Evolutionary conservation across 2,888 invertebrate genomes (phyloP), one percentile per base, ranked within the genome.

Genomic region (Torymus auratus): DNA sequence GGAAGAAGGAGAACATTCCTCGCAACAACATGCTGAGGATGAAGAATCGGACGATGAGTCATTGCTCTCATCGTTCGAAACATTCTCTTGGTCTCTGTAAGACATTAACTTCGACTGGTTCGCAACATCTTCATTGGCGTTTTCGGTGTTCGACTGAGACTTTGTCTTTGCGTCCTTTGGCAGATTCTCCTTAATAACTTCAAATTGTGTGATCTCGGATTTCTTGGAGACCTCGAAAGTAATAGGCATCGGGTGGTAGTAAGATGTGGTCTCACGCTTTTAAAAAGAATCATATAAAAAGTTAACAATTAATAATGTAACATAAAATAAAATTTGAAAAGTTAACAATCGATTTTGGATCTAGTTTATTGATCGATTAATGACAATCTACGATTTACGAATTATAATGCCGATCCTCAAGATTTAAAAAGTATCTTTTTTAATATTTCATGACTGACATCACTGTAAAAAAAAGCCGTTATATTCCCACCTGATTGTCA

Each of bases 161-260:
- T 41, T 73, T 41, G 4, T 0, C 2, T 50, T 68, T 1, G 60
- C 15, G 11, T 56, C 12, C 14, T 79, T 82, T 0, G 50, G 23
- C 15, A 82, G n/a, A 72, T 74, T 71, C 55, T 82, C 82, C 20
- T 82, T 80, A 0, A 80, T 64, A 13, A 82, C 82, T 65, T 82
- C 78, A 56, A 82, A 82, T 52, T 82, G 73, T 0, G 78, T 80
- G 13, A 82, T 77, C 61, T 80, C 82, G 2, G 67, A 55, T 41
- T 74, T 67, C 17, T 71, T 75, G 0, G 71, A 55, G 11, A 13
- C 0, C 13, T 80, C 53, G n/a, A 77, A 61, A 4, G 23, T 58
- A 0, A 20, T 61, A 11, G 55, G 14, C 7, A 20, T 12, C 15
- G 68, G 15, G 53, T 79, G 68, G 53, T 13, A 61, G 55, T 23